Evolutionary conservation across 2,113 vertebrate genomes (phyloP), one percentile per base, ranked within the genome.

Genomic region (Stictonetta naevosa): DNA sequence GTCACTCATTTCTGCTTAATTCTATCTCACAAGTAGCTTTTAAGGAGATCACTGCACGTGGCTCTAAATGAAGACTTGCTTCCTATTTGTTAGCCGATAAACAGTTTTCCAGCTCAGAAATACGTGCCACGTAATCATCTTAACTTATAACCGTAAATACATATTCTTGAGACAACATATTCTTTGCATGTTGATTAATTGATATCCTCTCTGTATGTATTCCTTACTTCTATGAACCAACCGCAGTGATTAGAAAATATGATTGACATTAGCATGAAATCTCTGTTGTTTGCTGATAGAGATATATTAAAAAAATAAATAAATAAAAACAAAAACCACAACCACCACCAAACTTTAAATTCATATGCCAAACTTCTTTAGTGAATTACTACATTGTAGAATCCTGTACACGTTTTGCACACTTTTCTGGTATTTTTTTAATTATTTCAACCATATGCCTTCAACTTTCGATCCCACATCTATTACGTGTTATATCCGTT

Each of bases 181-280:
- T 92, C 94, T 93, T 85, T 94, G 96, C 93, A 94, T 96, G 95
- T 93, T 94, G 88, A 96, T 96, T 93, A 91, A 87, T 53, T 60
- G 85, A 38, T 80, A 78, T 81, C 77, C 78, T 93, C 29, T 95
- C 48, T 88, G 48, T 92, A 85, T 23, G 48, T 87, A 34, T 10
- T 90, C 66, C 44, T n/a, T 91, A 34, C 62, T 88, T 88, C 59
- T 87, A 28, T 66, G 48, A 44, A 36, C 60, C 33, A 44, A 64
- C n/a, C 94, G 90, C 82, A 68, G 63, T 44, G 84, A 75, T 91
- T 95, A 92, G 78, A 73, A 92, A 95, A 84, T 83, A 67, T 93
- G 90, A 96, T 96, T 96, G 81, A 83, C 90, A 73, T 86, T 64
- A 87, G 68, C 66, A 20, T 64, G 28, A 58, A 86, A 76, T 68